Evolutionary conservation across 2,797 vertebrate genomes (phyloP).

Genomic region (Pyrocephalus nanus): DNA sequence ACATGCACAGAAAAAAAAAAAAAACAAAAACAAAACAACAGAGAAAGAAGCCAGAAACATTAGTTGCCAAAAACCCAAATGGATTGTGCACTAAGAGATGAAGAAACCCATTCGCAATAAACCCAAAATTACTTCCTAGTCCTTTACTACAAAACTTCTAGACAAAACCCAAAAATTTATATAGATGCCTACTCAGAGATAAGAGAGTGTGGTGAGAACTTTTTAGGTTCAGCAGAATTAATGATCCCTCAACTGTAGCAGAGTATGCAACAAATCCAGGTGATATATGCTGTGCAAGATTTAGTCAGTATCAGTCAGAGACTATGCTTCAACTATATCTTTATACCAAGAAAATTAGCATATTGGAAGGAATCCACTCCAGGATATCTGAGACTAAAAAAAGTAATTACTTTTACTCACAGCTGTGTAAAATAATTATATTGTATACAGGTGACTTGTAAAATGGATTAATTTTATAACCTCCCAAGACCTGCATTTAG

Average conservation of each 20-base stretch:
- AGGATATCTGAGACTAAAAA: neutral
- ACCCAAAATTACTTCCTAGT: neutral
- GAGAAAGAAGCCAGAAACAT: neutral
- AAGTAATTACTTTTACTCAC: conserved; percentile 20
- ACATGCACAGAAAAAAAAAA: neutral
- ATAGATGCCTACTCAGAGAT: neutral
- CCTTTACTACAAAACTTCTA: neutral
- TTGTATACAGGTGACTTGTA: conserved; percentile 36
- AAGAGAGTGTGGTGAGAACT: neutral
- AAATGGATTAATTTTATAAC: conserved; percentile 58
- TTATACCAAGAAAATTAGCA: neutral
- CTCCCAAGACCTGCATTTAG: conserved; percentile 10
- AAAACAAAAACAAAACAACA: neutral
- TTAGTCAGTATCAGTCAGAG: neutral
- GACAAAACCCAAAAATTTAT: neutral
- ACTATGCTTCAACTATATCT: neutral
- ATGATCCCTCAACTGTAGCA: neutral
- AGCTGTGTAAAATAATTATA: conserved; percentile 52
- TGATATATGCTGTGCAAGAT: neutral
- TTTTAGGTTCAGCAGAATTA: neutral
- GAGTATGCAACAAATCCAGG: neutral
- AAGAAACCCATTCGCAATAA: neutral
- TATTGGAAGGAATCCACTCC: neutral
- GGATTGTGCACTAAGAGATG: neutral
- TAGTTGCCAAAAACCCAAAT: neutral